phyloP scores from a whole-genome alignment of 2,797 vertebrate species.

The Scolopax bukidnonensis region DNA sequence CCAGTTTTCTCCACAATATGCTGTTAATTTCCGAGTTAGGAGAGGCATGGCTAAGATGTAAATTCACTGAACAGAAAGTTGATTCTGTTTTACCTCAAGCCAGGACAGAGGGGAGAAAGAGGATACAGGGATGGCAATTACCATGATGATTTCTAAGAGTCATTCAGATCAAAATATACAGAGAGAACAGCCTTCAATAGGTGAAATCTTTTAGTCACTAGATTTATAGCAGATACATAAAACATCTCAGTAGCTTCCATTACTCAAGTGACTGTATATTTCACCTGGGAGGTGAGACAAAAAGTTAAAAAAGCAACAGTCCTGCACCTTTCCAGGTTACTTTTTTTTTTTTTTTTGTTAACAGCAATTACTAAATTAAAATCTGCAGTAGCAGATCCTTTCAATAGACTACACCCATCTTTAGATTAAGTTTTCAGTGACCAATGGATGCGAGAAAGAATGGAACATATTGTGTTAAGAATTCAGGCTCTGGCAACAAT shows the following conservation, averaged over 20 bases:
- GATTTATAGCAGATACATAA: background rate
- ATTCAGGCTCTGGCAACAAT: background rate
- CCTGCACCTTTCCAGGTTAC: background rate
- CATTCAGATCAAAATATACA: background rate
- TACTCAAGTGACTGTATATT: background rate
- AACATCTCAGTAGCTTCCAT: background rate
- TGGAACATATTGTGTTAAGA: background rate
- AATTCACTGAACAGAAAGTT: too few species aligned
- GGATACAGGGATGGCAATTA: background rate
- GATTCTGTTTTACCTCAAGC: too few species aligned
- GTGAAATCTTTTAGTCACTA: background rate
- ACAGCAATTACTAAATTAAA: background rate
- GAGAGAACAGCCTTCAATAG: rapidly evolving
- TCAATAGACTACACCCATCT: background rate
- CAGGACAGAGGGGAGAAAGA: background rate
- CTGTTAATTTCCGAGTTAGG: too few species aligned
- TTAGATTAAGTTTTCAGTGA: background rate
- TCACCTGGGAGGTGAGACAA: background rate
- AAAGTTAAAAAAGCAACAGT: background rate
- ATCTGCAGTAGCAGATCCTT: background rate
- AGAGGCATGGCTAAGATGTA: too few species aligned
- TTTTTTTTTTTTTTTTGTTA: background rate
- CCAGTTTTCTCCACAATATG: too few species aligned
- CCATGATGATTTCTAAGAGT: background rate
- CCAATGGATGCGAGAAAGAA: background rate